These are phyloP conservation scores for Cryptocheilus praepositus DNA, from an alignment of 2,888 invertebrate genomes.

Conservation along the genomic window DNA sequence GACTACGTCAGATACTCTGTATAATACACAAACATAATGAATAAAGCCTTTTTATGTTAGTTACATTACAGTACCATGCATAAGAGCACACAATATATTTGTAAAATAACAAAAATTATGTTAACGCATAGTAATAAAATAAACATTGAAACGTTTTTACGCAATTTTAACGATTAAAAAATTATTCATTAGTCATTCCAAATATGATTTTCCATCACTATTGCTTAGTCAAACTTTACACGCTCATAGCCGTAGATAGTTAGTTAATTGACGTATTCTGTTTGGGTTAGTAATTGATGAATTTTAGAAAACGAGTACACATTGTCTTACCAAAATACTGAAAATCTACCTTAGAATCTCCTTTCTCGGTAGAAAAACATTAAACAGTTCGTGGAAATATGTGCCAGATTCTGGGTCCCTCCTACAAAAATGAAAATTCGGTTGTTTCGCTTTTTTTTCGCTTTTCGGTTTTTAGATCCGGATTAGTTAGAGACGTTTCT, in stretches of 20 bases:
- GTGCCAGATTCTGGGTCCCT: slow-evolving; percentile 66
- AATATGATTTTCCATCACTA: too few relatives aligned
- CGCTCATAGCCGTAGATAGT: too few relatives aligned
- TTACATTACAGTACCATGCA: neutral
- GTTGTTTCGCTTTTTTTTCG: neutral
- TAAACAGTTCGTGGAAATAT: slow-evolving; percentile 69
- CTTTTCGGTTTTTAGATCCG: neutral
- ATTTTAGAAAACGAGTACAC: neutral
- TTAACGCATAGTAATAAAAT: too few relatives aligned
- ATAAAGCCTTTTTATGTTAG: neutral
- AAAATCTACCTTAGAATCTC: slow-evolving; percentile 51
- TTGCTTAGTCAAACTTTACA: too few relatives aligned
- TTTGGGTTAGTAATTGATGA: neutral
- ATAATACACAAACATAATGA: too few relatives aligned
- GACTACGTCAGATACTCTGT: too few relatives aligned
- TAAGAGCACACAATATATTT: too few relatives aligned
- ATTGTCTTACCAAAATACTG: neutral
- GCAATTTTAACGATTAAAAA: too few relatives aligned
- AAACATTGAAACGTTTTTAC: too few relatives aligned
- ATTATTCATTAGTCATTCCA: too few relatives aligned
- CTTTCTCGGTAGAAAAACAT: slow-evolving; percentile 57
- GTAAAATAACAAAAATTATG: too few relatives aligned
- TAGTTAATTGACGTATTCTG: neutral
- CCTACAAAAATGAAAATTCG: slow-evolving; percentile 57
- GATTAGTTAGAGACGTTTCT: too few relatives aligned